These are phyloP conservation scores for Noctua fimbriata DNA, from an alignment of 2,888 invertebrate genomes.

Conservation along the genomic window DNA sequence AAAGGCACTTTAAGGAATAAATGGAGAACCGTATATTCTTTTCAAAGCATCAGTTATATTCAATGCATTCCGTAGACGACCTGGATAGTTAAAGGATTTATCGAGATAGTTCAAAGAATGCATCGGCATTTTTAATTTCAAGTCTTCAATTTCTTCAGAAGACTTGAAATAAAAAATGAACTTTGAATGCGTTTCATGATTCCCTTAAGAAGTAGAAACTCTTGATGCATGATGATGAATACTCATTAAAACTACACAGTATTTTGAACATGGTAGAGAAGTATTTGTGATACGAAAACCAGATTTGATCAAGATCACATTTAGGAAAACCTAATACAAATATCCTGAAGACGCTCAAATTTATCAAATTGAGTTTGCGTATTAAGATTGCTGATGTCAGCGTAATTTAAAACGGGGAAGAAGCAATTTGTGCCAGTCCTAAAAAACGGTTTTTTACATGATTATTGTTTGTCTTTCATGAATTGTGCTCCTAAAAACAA, in stretches of 20 bases:
- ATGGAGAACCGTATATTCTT: neutral
- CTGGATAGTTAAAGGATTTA: constrained; percentile 41
- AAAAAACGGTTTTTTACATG: neutral
- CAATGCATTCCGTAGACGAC: constrained; percentile 40
- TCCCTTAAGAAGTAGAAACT: neutral
- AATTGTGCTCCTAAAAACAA: constrained; percentile 24
- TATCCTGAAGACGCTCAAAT: neutral
- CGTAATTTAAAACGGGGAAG: constrained; percentile 7
- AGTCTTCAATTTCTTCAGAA: neutral
- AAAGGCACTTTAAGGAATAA: constrained; percentile 18
- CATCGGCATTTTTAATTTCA: constrained; percentile 50
- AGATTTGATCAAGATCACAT: constrained; percentile 3
- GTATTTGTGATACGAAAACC: neutral
- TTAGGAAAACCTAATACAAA: neutral
- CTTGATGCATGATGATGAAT: neutral
- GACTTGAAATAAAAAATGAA: neutral
- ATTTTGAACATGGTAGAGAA: neutral
- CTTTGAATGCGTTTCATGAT: constrained; percentile 3
- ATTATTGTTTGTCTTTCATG: constrained; percentile 26
- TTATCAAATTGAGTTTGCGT: constrained; percentile 17
- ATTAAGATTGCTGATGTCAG: neutral
- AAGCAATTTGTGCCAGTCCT: constrained; percentile 4
- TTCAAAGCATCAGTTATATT: constrained; percentile 4
- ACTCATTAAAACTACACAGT: neutral
- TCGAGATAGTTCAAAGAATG: constrained; percentile 24